phyloP scores from a whole-genome alignment of 2,888 invertebrate species.

The Gymnosoma rotundatum region DNA sequence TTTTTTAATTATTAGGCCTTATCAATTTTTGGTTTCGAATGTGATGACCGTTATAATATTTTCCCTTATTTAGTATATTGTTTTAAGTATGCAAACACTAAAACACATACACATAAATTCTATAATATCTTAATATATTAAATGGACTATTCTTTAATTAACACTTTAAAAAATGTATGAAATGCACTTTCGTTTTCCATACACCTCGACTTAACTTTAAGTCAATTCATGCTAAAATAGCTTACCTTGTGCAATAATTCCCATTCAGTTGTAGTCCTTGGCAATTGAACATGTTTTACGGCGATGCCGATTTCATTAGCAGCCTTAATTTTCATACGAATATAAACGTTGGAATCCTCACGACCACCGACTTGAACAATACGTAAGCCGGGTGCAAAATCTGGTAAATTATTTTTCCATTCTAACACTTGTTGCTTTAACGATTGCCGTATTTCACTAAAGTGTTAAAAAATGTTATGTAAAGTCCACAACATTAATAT shows the following conservation, averaged over 20 bases:
- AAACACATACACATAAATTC: too few relatives aligned
- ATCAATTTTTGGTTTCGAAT: too few relatives aligned
- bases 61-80: too few relatives aligned
- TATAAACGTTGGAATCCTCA: constrained; percentile 99
- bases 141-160: too few relatives aligned
- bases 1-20: too few relatives aligned
- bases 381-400: constrained; percentile 90
- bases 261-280: constrained; percentile 90
- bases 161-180: too few relatives aligned
- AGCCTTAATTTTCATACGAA: constrained; percentile 96
- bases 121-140: too few relatives aligned
- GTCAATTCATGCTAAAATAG: neutral
- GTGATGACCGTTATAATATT: too few relatives aligned
- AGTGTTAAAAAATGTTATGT: constrained; percentile 60
- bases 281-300: constrained; percentile 90
- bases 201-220: neutral
- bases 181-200: too few relatives aligned
- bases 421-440: constrained; percentile 86
- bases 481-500: neutral
- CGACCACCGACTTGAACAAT: constrained; percentile 98
- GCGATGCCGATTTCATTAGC: constrained; percentile 95
- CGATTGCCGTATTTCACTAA: constrained; percentile 88
- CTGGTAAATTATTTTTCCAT: constrained; percentile 84
- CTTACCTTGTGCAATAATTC: constrained; percentile 83
- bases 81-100: too few relatives aligned